Conservation (phyloP, 2,113 vertebrate species). For the Petaurus breviceps region DNA sequence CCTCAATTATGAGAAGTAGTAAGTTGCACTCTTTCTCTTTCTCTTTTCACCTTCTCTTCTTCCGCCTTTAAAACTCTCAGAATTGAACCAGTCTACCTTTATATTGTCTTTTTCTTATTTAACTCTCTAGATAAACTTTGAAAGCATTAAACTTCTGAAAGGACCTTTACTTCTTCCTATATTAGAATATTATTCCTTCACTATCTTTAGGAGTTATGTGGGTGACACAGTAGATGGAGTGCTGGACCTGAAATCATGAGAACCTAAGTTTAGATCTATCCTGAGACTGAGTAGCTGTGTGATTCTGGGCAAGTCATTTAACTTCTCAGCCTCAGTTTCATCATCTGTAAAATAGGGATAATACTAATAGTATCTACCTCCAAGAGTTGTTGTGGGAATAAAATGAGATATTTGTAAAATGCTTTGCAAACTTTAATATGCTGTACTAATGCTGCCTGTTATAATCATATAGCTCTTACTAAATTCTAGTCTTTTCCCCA, state of each 20-base stretch:
- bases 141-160: not conserved
- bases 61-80: not conserved
- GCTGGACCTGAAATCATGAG: no score
- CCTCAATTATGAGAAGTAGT: not conserved
- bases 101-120: not conserved
- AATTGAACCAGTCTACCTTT: not conserved
- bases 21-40: not conserved
- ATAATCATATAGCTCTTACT: not conserved
- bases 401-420: not conserved
- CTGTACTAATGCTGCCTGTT: not conserved
- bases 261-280: no score
- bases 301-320: not conserved
- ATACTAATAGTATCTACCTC: not conserved
- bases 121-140: not conserved
- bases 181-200: no score
- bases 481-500: not conserved
- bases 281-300: no score
- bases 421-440: not conserved
- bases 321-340: not conserved
- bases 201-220: no score
- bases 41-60: not conserved
- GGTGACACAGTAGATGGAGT: no score
- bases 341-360: not conserved
- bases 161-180: not conserved
- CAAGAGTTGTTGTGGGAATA: not conserved